Base-by-base conservation (phyloP, 2,113 vertebrate genomes). In the Formicarius rufipectus region DNA sequence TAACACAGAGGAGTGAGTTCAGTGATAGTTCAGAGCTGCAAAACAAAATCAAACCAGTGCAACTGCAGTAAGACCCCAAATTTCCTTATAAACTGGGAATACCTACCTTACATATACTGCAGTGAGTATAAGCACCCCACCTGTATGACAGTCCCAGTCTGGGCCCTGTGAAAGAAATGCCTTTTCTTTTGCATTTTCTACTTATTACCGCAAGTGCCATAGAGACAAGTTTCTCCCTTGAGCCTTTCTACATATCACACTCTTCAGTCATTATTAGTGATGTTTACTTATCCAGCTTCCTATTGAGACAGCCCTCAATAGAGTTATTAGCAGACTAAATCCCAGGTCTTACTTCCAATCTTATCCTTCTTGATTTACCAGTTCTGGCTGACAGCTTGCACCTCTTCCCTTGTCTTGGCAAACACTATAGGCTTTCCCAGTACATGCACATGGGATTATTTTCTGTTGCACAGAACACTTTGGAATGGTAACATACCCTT, bases 351-450 rank as follows among this genome's bases (percentile, higher is more conserved):
- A 50, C 30, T 87, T 90, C 78, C 28, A 74, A 56, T 67, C 67
- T 83, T 66, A 90, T 16, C 72, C 75, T 85, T 84, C 91, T 77
- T 58, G 84, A 83, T 83, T 83, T 90, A 94, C 68, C 37, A 91
- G 78, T 69, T 87, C 58, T 66, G 63, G n/a, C 50, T 91, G 67
- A 77, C 42, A 84, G 58, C 37, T 88, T 78, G 25, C 9, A 10
- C 47, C 39, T 84, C 77, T 92, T 68, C n/a, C 28, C 40, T 72
- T 28, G 7, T 52, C 53, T 72, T 79, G 67, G 58, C 62, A 95
- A 84, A 75, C n/a, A 49, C 52, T 13, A 3, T 3, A 1, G 37
- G 30, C 44, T 80, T 78, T 94, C 63, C 56, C 25, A 67, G 22
- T 17, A 50, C 27, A 37, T 1, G 5, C 42, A 78, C 2, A 0